phyloP scores from a whole-genome alignment of 92 coral and sea anemone genomes.

The Diadumene lineata region DNA sequence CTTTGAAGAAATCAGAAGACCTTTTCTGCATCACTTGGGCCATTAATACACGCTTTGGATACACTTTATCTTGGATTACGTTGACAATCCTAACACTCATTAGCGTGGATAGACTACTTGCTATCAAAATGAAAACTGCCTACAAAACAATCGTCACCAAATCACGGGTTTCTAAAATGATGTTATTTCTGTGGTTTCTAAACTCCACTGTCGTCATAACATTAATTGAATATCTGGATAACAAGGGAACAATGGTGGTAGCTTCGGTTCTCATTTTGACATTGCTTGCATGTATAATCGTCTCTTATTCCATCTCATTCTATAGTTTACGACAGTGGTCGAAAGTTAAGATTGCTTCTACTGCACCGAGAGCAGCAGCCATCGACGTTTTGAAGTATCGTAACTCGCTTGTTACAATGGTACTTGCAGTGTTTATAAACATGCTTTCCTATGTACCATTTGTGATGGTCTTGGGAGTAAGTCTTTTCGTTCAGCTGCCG shows the following conservation, averaged over 20 bases:
- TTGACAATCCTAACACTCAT: neutral
- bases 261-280: neutral
- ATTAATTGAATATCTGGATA: neutral
- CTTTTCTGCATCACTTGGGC: neutral
- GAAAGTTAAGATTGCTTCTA: neutral
- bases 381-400: constrained; percentile 8
- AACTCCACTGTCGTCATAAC: neutral
- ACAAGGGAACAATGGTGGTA: neutral
- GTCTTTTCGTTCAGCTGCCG: neutral
- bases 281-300: neutral
- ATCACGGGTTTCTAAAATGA: neutral
- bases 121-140: neutral
- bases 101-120: constrained; percentile 15
- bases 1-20: neutral
- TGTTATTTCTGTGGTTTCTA: neutral
- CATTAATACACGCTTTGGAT: neutral
- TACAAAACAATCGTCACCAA: constrained; percentile 7
- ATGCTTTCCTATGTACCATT: neutral
- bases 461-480: neutral
- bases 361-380: neutral
- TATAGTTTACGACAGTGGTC: neutral
- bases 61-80: neutral
- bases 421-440: neutral
- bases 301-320: constrained; percentile 5
- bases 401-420: constrained; percentile 7